Evolutionary conservation across 2,797 vertebrate genomes (phyloP).

Genomic region (Anniella stebbinsi): DNA sequence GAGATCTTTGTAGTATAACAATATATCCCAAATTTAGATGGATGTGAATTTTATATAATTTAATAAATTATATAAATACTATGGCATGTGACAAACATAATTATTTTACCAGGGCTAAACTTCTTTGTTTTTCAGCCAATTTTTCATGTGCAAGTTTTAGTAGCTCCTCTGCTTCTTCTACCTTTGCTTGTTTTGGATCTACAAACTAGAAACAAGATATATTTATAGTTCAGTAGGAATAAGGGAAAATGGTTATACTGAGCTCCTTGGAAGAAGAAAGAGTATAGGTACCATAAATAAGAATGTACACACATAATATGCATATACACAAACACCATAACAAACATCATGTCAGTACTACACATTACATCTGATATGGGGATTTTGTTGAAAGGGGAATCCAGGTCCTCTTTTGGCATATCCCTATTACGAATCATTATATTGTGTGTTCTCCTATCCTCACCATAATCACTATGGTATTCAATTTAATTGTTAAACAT

Average conservation of each 20-base stretch:
- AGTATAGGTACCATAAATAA: not conserved
- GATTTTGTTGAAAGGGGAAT: not conserved
- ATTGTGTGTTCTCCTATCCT: not conserved
- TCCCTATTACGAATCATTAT: not conserved
- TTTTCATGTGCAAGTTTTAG: constrained; percentile 67
- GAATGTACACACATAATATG: not conserved
- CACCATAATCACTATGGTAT: no score
- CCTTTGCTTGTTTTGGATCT: constrained; percentile 72
- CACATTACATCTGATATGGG: not conserved
- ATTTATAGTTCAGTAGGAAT: not conserved
- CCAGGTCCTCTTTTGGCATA: not conserved
- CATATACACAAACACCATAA: not conserved
- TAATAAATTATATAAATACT: constrained; percentile 20
- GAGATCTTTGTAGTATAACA: constrained; percentile 12
- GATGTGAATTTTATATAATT: constrained; percentile 4
- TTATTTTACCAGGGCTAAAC: constrained; percentile 71
- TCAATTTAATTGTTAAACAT: no score
- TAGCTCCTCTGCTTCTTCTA: constrained; percentile 74
- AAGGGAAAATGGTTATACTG: not conserved
- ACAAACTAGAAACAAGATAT: constrained; percentile 67
- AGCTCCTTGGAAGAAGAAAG: not conserved
- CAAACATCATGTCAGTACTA: not conserved
- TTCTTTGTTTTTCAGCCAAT: constrained; percentile 74
- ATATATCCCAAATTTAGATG: not conserved
- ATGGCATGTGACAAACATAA: not conserved